Evolutionary conservation across 2,113 vertebrate species (phyloP).

Genomic region (Oncorhynchus masou): DNA sequence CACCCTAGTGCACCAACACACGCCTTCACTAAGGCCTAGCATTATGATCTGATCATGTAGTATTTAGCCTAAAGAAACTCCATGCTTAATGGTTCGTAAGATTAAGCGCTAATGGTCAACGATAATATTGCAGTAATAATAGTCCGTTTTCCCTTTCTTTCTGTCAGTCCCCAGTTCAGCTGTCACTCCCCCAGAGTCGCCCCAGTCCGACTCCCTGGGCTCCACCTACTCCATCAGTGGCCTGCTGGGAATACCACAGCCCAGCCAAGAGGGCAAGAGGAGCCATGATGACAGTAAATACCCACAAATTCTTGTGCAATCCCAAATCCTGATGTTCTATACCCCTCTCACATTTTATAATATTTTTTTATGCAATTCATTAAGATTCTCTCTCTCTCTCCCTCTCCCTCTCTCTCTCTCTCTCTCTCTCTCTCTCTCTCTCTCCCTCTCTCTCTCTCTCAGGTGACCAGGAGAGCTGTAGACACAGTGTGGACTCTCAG

Average conservation of each 20-base stretch:
- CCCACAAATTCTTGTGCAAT: no score
- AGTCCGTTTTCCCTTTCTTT: neutral
- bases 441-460: neutral
- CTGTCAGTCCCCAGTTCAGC: constrained; percentile 84
- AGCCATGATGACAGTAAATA: constrained; percentile 86
- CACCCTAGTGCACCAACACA: neutral
- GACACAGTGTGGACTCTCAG: constrained; percentile 88
- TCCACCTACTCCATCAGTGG: constrained; percentile 91
- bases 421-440: neutral
- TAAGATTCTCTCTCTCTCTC: neutral
- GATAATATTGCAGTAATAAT: constrained; percentile 2
- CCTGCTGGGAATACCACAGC: constrained; percentile 82
- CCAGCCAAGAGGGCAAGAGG: constrained; percentile 79
- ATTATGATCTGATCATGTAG: neutral
- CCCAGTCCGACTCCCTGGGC: constrained; percentile 86
- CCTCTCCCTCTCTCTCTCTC: neutral
- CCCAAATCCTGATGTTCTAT: neutral
- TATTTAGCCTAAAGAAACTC: constrained; percentile 43
- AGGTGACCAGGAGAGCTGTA: constrained; percentile 90
- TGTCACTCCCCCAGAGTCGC: constrained; percentile 88
- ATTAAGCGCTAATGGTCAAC: constrained; percentile 28
- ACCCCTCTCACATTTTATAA: no score
- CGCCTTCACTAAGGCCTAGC: neutral
- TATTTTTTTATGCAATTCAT: no score
- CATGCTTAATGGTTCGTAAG: constrained; percentile 10